Evolutionary conservation across 2,113 vertebrate species (phyloP).

Genomic region (Notarius lentiginosus): DNA sequence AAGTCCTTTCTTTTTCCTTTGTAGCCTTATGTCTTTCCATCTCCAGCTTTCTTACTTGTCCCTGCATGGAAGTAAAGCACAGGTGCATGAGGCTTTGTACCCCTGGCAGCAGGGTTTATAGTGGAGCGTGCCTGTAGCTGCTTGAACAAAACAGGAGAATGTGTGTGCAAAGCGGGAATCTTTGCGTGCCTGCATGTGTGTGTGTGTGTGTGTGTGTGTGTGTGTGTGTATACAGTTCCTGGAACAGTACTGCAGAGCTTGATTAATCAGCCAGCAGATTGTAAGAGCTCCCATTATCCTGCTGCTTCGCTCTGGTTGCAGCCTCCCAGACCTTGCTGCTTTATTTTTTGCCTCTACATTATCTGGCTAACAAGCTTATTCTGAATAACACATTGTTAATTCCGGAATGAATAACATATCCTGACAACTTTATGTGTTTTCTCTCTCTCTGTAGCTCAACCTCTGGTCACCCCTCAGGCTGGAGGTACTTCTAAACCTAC

Average conservation of each 20-base stretch:
- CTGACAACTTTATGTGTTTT: conserved; percentile 20
- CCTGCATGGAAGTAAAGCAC: conserved; percentile 36
- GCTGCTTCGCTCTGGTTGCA: conserved; percentile 42
- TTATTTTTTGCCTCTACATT: conserved; percentile 52
- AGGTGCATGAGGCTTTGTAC: conserved; percentile 38
- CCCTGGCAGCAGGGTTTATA: conserved; percentile 46
- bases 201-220: conserved; percentile 3
- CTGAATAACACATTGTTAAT: conserved; percentile 56
- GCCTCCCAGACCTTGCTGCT: conserved; percentile 50
- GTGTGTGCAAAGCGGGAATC: conserved; percentile 20
- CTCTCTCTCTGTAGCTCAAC: not conserved
- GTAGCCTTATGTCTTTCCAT: conserved; percentile 34
- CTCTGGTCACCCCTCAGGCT: conserved; percentile 17
- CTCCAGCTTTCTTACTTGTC: conserved; percentile 44
- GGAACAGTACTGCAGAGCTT: conserved; percentile 48
- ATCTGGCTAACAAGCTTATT: conserved; percentile 59
- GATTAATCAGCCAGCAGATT: conserved; percentile 58
- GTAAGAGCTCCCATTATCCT: conserved; percentile 58
- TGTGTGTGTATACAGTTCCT: conserved; percentile 31
- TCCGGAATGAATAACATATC: conserved; percentile 49
- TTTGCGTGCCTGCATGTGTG: not conserved
- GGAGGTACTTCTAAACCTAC: conserved; percentile 2
- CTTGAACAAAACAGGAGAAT: conserved; percentile 40
- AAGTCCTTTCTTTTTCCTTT: not conserved
- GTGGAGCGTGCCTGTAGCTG: conserved; percentile 43